phyloP scores from a whole-genome alignment of 2,888 invertebrate species.

The Drosophila leonis region DNA sequence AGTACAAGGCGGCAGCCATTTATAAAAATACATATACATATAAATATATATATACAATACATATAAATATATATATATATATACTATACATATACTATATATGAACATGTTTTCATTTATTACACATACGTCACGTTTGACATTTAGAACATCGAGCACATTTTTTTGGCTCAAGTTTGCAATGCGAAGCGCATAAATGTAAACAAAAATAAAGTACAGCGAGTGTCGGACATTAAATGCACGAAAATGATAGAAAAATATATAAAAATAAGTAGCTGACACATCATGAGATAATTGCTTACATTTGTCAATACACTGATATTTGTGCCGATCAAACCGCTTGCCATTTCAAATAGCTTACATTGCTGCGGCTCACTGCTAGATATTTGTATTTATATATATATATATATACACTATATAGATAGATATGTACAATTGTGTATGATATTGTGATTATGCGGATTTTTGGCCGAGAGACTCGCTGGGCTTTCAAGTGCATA shows the following conservation, averaged over 20 bases:
- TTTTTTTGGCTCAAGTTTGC: slow-evolving; percentile 45
- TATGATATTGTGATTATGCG: slow-evolving; percentile 18
- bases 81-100: neutral
- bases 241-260: slow-evolving; percentile 4
- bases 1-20: slow-evolving; percentile 38
- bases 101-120: slow-evolving; percentile 21
- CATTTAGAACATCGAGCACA: slow-evolving; percentile 56
- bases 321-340: slow-evolving; percentile 74
- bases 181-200: slow-evolving; percentile 57
- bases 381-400: slow-evolving; percentile 22
- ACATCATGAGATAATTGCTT: slow-evolving; percentile 45
- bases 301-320: slow-evolving; percentile 72
- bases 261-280: slow-evolving; percentile 15
- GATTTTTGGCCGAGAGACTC: slow-evolving; percentile 16
- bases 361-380: slow-evolving; percentile 61
- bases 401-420: slow-evolving; percentile 24
- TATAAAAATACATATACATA: neutral
- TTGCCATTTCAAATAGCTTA: slow-evolving; percentile 70
- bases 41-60: too few relatives aligned
- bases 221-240: slow-evolving; percentile 6
- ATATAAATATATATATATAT: neutral
- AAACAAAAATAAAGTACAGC: slow-evolving; percentile 59
- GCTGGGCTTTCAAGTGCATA: slow-evolving; percentile 71
- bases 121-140: slow-evolving; percentile 67
- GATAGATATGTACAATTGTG: slow-evolving; percentile 20